Percentiles rank a stretch among this genome's conserved stretches.
Conservation (phyloP, 92 coral and sea anemone genomes). For the Palythoa caribaeorum region DNA sequence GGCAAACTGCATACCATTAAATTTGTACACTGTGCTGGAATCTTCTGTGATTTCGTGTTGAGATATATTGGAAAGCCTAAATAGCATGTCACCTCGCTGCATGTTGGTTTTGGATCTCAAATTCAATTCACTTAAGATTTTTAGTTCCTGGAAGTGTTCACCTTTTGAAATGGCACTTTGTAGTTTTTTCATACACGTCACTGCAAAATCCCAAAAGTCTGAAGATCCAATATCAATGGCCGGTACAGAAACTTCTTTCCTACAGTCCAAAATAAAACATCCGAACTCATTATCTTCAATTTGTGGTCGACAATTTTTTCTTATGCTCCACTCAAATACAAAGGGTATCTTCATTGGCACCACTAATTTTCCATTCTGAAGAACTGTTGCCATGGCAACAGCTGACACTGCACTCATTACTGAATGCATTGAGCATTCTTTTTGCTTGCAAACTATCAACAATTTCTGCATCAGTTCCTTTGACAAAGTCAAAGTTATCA, state of each 20-base stretch:
- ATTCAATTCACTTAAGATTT: constrained; percentile 57
- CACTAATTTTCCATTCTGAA: constrained; percentile 58
- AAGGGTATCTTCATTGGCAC: constrained; percentile 66
- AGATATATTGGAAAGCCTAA: constrained; percentile 70
- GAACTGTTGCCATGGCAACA: constrained; percentile 76
- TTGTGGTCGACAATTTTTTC: constrained; percentile 71
- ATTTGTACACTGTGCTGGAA: constrained; percentile 14
- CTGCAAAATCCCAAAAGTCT: constrained; percentile 77
- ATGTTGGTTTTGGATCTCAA: constrained; percentile 54
- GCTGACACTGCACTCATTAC: constrained; percentile 76
- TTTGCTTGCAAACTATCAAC: constrained; percentile 64
- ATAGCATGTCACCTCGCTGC: constrained; percentile 60
- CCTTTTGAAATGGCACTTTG: constrained; percentile 61
- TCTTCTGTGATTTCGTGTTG: constrained; percentile 48
- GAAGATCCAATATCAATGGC: constrained; percentile 21
- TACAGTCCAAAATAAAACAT: constrained; percentile 62
- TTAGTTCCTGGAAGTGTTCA: constrained; percentile 59
- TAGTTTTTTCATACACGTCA: constrained; percentile 59
- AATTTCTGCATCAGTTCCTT: constrained; percentile 53
- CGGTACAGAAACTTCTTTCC: constrained; percentile 58
- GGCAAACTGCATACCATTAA: constrained; percentile 75
- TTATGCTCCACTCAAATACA: constrained; percentile 61
- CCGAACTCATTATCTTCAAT: constrained; percentile 62
- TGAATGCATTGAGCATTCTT: constrained; percentile 75
- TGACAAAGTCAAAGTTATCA: constrained; percentile 63